Evolutionary conservation across 2,797 vertebrate genomes (phyloP), one percentile per base, ranked within the genome.

Genomic region (Octomys mimax): DNA sequence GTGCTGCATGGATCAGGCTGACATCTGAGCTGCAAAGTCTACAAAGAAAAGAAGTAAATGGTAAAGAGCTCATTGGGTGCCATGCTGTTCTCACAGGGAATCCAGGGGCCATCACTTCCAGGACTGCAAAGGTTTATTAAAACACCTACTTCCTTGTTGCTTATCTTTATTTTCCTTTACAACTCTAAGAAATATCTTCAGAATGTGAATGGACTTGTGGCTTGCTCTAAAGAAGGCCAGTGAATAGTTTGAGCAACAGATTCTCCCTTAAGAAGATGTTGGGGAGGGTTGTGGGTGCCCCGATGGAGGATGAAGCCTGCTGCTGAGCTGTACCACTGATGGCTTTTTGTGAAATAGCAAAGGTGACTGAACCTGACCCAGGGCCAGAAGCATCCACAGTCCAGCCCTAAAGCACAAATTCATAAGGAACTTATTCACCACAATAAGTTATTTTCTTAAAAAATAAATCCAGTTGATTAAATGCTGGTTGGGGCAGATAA

Each of bases 381-480:
- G 22, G 54, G 14, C 12, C 7, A 59, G 31, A n/a, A 52, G 26
- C 2, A 26, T 46, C 11, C 22, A 70, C 31, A 70, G 33, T 3
- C 0, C 14, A 77, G 18, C 36, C 12, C 3, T 59, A 31, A 87
- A 49, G 68, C 66, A 61, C 49, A 82, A 54, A 61, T 18, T 87
- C 68, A 0, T 62, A 71, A 75, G 57, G 13, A 18, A 70, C 16
- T 21, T 62, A 62, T 80, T 94, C 14, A 86, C n/a, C 59, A 31
- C 31, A 91, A 83, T 70, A 75, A n/a, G 62, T 73, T 71, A 68
- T 82, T 93, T 89, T 39, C 68, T 88, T 82, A 79, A 83, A 77
- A 94, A 87, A 86, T 78, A 88, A 91, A 92, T 68, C 62, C 26
- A 80, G 33, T 19, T 96, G 81, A 90, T 79, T 85, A 90, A 96